Evolutionary conservation across 2,888 invertebrate species (phyloP), one percentile per base, ranked within the genome.

Genomic region (Pecten maximus): DNA sequence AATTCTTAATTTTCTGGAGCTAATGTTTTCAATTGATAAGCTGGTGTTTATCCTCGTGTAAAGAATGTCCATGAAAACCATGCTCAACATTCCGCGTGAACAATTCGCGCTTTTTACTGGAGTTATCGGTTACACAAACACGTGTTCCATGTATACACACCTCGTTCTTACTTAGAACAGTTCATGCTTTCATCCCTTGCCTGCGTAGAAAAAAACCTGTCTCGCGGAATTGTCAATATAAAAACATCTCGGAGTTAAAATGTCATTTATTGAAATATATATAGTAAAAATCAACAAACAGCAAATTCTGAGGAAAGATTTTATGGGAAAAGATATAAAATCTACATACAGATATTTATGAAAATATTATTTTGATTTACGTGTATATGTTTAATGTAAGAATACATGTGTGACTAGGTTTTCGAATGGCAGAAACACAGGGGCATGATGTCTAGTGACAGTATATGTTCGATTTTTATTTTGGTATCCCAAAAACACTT

Each of bases 161-260:
- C 74, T 74, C 35, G 74, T 35, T 74, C 74, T 28, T 74, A 74
- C 35, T 74, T 74, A 74, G 74, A 74, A 74, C 74, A 74, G 15
- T 54, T 35, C 28, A 35, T 35, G 28, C 74, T 74, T 74, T 74
- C 74, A 74, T 74, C 35, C 74, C 6, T 10, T 6, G 35, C 74
- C 0, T 74, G 28, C 0, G 3, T n/a, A 15, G 74, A 74, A 10
- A 23, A 19, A 54, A 74, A 23, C 74, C 35, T 74, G 74, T 74
- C 35, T 74, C 28, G 54, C 54, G 8, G 2, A 23, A 19, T 19
- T 54, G 54, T n/a, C 54, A 54, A 23, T 54, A 23, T 6, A 54
- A 54, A 15, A 54, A 54, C 19, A 54, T 19, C 23, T 23, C n/a
- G 23, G 23, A n/a, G 12, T 44, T 44, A 44, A 6, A 23, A 23